phyloP scores from a whole-genome alignment of 2,888 invertebrate genomes.

The Abscondita cerata region DNA sequence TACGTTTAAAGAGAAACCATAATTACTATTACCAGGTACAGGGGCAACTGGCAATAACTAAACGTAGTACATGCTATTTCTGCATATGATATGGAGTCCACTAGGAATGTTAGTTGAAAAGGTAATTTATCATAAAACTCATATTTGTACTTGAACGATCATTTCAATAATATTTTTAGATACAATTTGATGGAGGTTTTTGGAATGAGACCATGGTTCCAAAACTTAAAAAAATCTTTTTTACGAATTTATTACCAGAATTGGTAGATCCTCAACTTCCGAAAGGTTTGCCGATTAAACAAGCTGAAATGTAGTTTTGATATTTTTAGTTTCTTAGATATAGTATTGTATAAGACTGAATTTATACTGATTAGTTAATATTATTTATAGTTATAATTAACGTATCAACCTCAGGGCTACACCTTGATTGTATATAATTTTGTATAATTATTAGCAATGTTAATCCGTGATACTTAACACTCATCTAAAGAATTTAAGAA shows the following conservation, averaged over 20 bases:
- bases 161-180: not conserved
- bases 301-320: too few species aligned
- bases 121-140: not conserved
- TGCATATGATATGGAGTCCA: not conserved
- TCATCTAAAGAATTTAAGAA: too few species aligned
- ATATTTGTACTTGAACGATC: not conserved
- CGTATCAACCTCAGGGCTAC: too few species aligned
- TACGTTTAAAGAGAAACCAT: not conserved
- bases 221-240: not conserved
- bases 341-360: too few species aligned
- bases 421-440: too few species aligned
- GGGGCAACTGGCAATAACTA: not conserved
- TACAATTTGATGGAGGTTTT: not conserved
- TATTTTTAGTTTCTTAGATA: too few species aligned
- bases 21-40: conserved; percentile 4
- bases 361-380: too few species aligned
- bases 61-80: not conserved
- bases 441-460: too few species aligned
- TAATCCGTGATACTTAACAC: too few species aligned
- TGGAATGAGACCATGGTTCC: not conserved
- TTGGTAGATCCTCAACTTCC: not conserved
- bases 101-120: conserved; percentile 7
- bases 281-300: too few species aligned
- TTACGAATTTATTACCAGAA: not conserved
- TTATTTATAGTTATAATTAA: too few species aligned